phyloP scores from a whole-genome alignment of 2,888 invertebrate species.

The Anoplius nigerrimus region DNA sequence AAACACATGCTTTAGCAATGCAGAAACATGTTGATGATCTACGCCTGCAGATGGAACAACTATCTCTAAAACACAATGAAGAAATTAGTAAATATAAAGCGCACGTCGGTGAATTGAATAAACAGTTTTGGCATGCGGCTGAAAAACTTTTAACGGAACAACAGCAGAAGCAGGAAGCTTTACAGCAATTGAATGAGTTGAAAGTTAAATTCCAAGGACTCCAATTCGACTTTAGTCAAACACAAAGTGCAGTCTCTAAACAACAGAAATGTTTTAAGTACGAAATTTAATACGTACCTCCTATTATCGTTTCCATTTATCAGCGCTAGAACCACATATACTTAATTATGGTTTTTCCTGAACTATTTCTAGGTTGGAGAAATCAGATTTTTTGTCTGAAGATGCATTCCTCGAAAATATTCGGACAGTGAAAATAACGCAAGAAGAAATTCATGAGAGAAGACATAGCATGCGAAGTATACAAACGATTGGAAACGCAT shows the following conservation, averaged over 20 bases:
- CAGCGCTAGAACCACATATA: background rate
- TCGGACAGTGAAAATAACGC: no score
- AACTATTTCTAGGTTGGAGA: no score
- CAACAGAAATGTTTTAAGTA: slow-evolving; percentile 37
- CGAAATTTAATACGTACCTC: background rate
- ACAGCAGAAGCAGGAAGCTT: slow-evolving; percentile 78
- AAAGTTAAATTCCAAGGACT: slow-evolving; percentile 21
- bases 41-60: slow-evolving; percentile 65
- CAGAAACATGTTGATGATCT: slow-evolving; percentile 75
- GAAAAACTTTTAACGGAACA: slow-evolving; percentile 79
- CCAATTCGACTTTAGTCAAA: slow-evolving; percentile 9
- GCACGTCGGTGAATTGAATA: slow-evolving; percentile 77
- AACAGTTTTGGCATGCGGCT: slow-evolving; percentile 80
- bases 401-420: no score
- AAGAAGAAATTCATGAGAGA: slow-evolving; percentile 58
- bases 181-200: slow-evolving; percentile 67
- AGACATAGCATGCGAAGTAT: slow-evolving; percentile 66
- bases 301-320: no score
- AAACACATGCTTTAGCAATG: slow-evolving; percentile 77
- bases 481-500: slow-evolving; percentile 69
- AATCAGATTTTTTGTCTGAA: no score
- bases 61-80: slow-evolving; percentile 67
- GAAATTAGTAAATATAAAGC: slow-evolving; percentile 76
- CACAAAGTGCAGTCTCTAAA: slow-evolving; percentile 22
- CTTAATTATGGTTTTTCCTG: no score